Conservation (phyloP, 2,113 vertebrate species). For the Myotis brandtii region DNA sequence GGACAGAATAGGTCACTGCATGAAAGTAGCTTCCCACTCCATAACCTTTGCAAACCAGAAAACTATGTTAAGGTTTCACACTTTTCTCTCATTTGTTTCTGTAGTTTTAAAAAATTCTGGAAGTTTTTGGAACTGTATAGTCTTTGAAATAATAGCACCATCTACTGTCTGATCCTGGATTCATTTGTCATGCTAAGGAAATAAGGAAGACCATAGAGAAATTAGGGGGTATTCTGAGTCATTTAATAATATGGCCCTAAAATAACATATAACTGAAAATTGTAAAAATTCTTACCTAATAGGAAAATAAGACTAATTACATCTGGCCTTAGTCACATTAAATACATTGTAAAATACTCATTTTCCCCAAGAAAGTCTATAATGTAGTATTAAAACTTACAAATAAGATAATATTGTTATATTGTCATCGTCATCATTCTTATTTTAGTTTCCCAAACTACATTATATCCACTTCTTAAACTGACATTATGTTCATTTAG, state of each 20-base stretch:
- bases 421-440: not conserved
- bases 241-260: not conserved
- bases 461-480: not conserved
- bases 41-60: constrained; percentile 10
- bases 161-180: constrained; percentile 83
- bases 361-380: not conserved
- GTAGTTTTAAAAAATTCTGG: constrained; percentile 1
- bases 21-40: constrained; percentile 36
- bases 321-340: not conserved
- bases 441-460: not conserved
- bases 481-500: not conserved
- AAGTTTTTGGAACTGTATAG: constrained; percentile 3
- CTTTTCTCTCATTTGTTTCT: not conserved
- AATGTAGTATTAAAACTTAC: not conserved
- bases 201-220: not conserved
- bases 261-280: not conserved
- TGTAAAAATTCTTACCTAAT: not conserved
- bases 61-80: constrained; percentile 24
- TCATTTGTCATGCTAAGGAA: constrained; percentile 36
- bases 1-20: not conserved
- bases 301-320: not conserved
- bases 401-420: not conserved
- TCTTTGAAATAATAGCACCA: constrained; percentile 88
- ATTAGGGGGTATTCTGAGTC: not conserved
- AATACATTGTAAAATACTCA: not conserved